A percentile compares a stretch with the other conserved stretches of the same genome.
These are phyloP conservation scores for Vulpes lagopus DNA, from an alignment of 2,113 vertebrate genomes.

Conservation along the genomic window DNA sequence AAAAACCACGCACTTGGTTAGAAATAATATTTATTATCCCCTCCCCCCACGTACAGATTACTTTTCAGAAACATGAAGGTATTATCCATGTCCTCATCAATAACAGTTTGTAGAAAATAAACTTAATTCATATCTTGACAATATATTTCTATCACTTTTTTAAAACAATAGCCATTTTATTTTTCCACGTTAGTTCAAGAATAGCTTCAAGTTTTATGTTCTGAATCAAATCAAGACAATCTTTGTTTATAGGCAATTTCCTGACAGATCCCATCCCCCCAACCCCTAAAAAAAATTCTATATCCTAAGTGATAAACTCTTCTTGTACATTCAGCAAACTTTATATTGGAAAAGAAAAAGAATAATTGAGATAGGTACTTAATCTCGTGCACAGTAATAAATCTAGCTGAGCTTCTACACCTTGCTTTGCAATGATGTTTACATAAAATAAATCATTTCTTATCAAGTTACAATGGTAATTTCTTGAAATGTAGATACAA, in stretches of 20 bases:
- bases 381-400: constrained; percentile 59
- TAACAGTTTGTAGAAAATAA: constrained; percentile 76
- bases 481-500: constrained; percentile 41
- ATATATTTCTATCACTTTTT: constrained; percentile 47
- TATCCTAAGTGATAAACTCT: constrained; percentile 70
- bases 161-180: constrained; percentile 57
- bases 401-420: constrained; percentile 69
- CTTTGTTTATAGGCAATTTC: constrained; percentile 10
- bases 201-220: constrained; percentile 58
- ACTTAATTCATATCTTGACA: constrained; percentile 59
- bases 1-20: constrained; percentile 64
- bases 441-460: constrained; percentile 61
- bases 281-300: constrained; percentile 77
- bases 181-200: constrained; percentile 43
- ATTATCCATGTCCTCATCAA: constrained; percentile 67
- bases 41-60: constrained; percentile 53
- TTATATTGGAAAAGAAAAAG: constrained; percentile 73
- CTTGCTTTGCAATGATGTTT: constrained; percentile 61
- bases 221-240: constrained; percentile 56
- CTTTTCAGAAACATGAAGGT: constrained; percentile 64
- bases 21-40: constrained; percentile 71
- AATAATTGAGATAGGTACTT: constrained; percentile 64
- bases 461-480: constrained; percentile 67
- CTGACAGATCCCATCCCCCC: constrained; percentile 57
- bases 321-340: constrained; percentile 82